A percentile compares a stretch with the other conserved stretches of the same genome.
These are phyloP conservation scores for Steinernema scapterisci DNA, from an alignment of 2,888 invertebrate species.

Conservation along the genomic window DNA sequence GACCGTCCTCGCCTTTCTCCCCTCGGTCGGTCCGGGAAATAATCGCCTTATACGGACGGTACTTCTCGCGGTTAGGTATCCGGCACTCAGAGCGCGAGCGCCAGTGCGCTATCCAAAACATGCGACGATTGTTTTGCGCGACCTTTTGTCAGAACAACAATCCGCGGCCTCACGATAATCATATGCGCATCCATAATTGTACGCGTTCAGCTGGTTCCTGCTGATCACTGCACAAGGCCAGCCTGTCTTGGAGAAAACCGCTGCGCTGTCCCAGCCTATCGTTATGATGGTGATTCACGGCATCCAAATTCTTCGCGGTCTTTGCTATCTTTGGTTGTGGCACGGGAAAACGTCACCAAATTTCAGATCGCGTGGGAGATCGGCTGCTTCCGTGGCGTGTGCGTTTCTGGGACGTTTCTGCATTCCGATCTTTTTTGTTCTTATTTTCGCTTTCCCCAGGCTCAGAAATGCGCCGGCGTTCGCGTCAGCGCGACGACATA, in stretches of 20 bases:
- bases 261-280: not conserved
- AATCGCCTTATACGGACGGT: constrained; percentile 25
- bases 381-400: not conserved
- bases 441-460: too few species aligned
- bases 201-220: not conserved
- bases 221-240: not conserved
- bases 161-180: not conserved
- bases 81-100: not conserved
- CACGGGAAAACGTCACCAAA: not conserved
- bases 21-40: not conserved
- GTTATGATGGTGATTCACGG: not conserved
- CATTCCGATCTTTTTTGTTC: too few species aligned
- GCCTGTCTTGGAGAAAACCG: not conserved
- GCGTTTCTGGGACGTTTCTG: too few species aligned
- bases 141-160: not conserved
- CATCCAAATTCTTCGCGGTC: not conserved
- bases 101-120: not conserved
- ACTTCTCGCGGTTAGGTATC: not conserved
- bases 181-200: constrained; percentile 10
- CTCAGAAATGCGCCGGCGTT: constrained; percentile 5
- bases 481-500: constrained; percentile 5
- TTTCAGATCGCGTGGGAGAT: not conserved
- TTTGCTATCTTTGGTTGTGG: not conserved
- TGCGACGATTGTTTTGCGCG: not conserved
- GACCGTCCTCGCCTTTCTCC: not conserved